Evolutionary conservation across 2,888 invertebrate genomes (phyloP).

Genomic region (Drosophila nr. fundita): DNA sequence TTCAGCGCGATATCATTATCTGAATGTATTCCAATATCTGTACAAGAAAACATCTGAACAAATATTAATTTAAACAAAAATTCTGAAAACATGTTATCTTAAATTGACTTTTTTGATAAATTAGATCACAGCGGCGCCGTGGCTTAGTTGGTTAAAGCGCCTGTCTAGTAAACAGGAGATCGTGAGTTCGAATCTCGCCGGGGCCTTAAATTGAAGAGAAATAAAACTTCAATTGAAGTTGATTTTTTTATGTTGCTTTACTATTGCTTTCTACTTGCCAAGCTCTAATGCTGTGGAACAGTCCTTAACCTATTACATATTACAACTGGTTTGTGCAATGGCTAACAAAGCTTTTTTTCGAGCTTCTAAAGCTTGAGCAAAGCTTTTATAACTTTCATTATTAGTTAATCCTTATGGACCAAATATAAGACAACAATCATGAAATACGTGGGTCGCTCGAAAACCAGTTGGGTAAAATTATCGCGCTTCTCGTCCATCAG

Average conservation of each 20-base stretch:
- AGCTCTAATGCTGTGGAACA: slow-evolving; percentile 31
- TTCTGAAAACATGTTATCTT: background rate
- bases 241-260: background rate
- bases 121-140: slow-evolving; percentile 74
- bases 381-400: slow-evolving; percentile 20
- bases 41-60: slow-evolving; percentile 37
- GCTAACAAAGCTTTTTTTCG: slow-evolving; percentile 22
- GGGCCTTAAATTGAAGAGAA: slow-evolving; percentile 64
- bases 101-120: slow-evolving; percentile 27
- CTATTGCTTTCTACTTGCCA: slow-evolving; percentile 6
- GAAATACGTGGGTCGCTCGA: slow-evolving; percentile 83
- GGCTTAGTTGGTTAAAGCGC: slow-evolving; percentile 85
- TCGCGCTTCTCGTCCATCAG: slow-evolving; percentile 83
- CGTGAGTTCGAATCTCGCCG: slow-evolving; percentile 85
- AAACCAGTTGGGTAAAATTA: slow-evolving; percentile 83
- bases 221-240: background rate
- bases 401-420: slow-evolving; percentile 81
- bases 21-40: slow-evolving; percentile 19
- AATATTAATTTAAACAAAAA: slow-evolving; percentile 50
- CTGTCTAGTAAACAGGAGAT: slow-evolving; percentile 85
- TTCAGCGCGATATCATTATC: background rate
- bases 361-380: slow-evolving; percentile 13
- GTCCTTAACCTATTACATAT: slow-evolving; percentile 14
- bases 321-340: slow-evolving; percentile 41
- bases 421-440: slow-evolving; percentile 83